Evolutionary conservation across 2,113 vertebrate species (phyloP).

Genomic region (Myotis brandtii): DNA sequence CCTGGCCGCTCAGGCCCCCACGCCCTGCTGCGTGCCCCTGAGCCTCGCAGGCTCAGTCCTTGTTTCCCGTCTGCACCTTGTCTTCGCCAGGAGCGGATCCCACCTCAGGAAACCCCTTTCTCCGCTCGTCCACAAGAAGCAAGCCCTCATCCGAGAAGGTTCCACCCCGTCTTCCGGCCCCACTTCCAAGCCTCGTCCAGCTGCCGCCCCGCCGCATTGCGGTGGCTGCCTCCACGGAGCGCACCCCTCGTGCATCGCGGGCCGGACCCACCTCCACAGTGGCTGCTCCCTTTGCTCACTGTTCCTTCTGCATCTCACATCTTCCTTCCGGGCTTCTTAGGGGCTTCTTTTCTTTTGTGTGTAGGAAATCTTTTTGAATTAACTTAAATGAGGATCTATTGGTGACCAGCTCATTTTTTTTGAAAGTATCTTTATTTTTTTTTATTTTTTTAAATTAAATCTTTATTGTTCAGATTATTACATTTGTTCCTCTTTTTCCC

Average conservation of each 20-base stretch:
- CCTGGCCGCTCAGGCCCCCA: neutral
- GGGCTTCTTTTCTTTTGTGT: neutral
- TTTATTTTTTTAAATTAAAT: no score
- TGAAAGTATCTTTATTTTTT: neutral
- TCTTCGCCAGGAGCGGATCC: neutral
- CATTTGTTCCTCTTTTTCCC: no score
- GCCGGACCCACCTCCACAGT: rapidly evolving
- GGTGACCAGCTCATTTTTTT: neutral
- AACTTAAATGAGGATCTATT: neutral
- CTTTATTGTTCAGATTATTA: no score
- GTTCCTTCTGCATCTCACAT: neutral
- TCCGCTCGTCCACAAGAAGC: neutral
- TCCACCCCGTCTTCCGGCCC: neutral
- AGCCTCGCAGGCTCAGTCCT: no score
- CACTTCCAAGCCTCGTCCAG: neutral
- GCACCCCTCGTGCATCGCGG: no score
- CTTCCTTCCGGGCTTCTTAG: neutral
- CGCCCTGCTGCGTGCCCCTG: neutral
- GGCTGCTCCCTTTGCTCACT: neutral
- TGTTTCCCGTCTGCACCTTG: no score
- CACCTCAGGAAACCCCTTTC: neutral
- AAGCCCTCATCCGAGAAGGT: no score
- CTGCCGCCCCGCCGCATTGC: no score
- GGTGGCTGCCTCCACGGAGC: no score
- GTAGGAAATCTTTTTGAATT: neutral